These are phyloP conservation scores for Empidonax traillii DNA, from an alignment of 2,113 vertebrate genomes.

Conservation along the genomic window DNA sequence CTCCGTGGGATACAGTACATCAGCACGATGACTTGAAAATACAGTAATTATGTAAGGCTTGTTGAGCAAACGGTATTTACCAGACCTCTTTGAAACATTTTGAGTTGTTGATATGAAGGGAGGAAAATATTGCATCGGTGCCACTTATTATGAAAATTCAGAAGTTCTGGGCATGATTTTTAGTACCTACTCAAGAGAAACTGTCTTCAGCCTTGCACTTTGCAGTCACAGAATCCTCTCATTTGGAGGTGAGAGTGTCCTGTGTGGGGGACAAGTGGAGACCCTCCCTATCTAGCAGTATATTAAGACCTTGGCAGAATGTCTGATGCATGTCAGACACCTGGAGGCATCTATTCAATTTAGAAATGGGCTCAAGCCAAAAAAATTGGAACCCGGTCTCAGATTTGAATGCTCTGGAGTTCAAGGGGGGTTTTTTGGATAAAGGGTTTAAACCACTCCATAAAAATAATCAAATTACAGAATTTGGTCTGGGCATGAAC, in stretches of 20 bases:
- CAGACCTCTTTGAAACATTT: slow-evolving; percentile 16
- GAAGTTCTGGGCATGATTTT: not conserved
- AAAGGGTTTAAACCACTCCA: not conserved
- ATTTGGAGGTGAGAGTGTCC: slow-evolving; percentile 12
- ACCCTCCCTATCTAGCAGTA: not conserved
- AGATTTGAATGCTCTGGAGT: not conserved
- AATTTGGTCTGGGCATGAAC: not conserved
- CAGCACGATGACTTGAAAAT: not conserved
- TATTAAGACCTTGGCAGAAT: slow-evolving; percentile 52
- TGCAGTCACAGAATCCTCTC: not conserved
- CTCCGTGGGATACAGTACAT: not conserved
- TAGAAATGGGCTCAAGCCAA: slow-evolving; percentile 49
- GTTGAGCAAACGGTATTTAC: slow-evolving; percentile 16
- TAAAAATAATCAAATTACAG: not conserved
- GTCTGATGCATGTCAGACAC: slow-evolving; percentile 55
- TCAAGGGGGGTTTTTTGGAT: not conserved
- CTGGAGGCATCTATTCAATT: slow-evolving; percentile 59
- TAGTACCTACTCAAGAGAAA: not conserved
- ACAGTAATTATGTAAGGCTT: not conserved
- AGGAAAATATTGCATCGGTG: not conserved
- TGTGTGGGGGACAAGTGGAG: not conserved
- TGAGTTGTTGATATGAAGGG: not conserved
- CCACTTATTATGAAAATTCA: slow-evolving; percentile 19
- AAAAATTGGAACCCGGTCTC: not conserved
- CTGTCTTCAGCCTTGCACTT: not conserved